A percentile compares a stretch with the other conserved stretches of the same genome.
Evolutionary conservation across 2,888 invertebrate species (phyloP).

Genomic region (Machimus rusticus): DNA sequence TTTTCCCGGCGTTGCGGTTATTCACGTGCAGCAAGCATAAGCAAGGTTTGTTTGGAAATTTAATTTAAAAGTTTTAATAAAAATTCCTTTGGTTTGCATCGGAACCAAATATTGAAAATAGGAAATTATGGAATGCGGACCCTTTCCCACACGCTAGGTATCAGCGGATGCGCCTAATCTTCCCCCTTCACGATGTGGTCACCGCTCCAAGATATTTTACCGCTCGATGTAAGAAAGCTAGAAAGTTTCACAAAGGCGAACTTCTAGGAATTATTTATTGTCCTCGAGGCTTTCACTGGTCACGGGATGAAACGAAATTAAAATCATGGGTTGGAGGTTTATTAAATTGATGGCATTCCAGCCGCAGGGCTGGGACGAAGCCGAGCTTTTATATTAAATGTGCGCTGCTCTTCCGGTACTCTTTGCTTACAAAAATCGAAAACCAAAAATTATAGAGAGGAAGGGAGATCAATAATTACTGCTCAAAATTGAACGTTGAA

Average conservation of each 20-base stretch:
- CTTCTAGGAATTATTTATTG: conserved; percentile 37
- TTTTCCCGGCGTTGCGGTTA: neutral
- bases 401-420: neutral
- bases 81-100: conserved; percentile 33
- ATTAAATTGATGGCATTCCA: conserved; percentile 36
- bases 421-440: neutral
- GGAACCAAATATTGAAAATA: conserved; percentile 35
- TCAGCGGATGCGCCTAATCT: neutral
- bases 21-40: neutral
- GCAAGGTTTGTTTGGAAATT: neutral
- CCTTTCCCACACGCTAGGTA: conserved; percentile 20
- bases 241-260: conserved; percentile 34
- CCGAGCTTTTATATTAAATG: neutral
- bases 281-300: conserved; percentile 30
- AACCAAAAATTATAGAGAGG: neutral
- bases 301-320: conserved; percentile 34
- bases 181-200: conserved; percentile 12
- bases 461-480: conserved; percentile 4
- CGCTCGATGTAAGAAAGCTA: neutral
- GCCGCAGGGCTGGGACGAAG: neutral
- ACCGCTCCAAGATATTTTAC: conserved; percentile 2
- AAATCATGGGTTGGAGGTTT: conserved; percentile 20
- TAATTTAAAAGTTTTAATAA: conserved; percentile 36
- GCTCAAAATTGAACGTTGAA: conserved; percentile 10
- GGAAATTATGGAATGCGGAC: conserved; percentile 35